Conservation (phyloP, 2,888 invertebrate genomes). For the Stramonita haemastoma region DNA sequence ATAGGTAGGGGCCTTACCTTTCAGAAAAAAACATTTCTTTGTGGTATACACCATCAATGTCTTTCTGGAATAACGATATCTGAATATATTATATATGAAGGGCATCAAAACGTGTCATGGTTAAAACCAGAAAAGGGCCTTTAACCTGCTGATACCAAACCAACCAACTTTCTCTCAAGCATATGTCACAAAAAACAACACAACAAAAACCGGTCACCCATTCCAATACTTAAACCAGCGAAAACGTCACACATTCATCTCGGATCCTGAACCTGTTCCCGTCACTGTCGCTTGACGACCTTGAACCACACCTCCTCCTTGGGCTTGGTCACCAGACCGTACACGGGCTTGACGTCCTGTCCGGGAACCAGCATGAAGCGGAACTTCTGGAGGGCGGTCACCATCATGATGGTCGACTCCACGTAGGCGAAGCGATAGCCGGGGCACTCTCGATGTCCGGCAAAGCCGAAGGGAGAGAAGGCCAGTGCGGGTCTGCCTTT, state of each 20-base stretch:
- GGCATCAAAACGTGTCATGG: background rate
- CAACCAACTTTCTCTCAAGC: background rate
- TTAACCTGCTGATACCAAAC: background rate
- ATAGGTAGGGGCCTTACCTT: too few species aligned
- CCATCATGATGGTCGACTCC: slow-evolving; percentile 66
- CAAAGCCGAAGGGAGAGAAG: slow-evolving; percentile 77
- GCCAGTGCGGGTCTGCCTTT: slow-evolving; percentile 61
- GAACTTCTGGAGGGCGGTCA: slow-evolving; percentile 68
- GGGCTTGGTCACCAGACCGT: slow-evolving; percentile 75
- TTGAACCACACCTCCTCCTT: slow-evolving; percentile 76
- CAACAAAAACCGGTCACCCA: background rate
- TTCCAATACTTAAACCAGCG: background rate
- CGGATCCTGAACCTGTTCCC: background rate
- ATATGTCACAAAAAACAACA: background rate
- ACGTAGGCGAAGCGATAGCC: slow-evolving; percentile 69
- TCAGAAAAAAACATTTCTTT: too few species aligned
- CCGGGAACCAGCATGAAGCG: slow-evolving; percentile 72
- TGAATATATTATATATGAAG: too few species aligned
- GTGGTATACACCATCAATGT: too few species aligned
- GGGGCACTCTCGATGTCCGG: slow-evolving; percentile 74
- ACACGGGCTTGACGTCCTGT: slow-evolving; percentile 71
- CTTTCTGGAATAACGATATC: too few species aligned
- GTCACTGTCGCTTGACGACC: slow-evolving; percentile 57
- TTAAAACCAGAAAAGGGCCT: background rate
- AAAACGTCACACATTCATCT: background rate